Evolutionary conservation across 2,113 vertebrate genomes (phyloP), one percentile per base, ranked within the genome.

Genomic region (Upupa epops): DNA sequence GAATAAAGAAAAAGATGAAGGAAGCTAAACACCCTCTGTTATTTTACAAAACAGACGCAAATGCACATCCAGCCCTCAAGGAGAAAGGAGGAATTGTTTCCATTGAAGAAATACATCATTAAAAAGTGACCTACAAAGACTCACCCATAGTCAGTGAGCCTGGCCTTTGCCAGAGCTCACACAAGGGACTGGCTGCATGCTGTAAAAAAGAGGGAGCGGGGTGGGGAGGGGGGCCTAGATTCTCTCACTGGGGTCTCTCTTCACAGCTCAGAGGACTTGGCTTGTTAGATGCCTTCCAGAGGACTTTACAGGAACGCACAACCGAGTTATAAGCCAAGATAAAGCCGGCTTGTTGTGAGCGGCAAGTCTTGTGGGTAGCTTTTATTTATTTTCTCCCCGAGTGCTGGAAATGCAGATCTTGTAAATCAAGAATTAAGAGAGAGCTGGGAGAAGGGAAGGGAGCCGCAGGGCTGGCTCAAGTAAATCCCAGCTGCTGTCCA

Each of bases 101-200:
- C 75, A 77, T 80, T 83, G 78, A 93, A 94, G 80, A 88, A 88
- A 91, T 88, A 91, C 73, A 89, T 73, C 88, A 96, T 93, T 95
- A 91, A 93, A 96, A 95, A 96, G 89, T 92, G 92, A 95, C 92
- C 97, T 92, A 92, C 89, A 95, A 93, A 96, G 86, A 83, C 89
- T 92, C 70, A 88, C 71, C 90, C 86, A 76, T 59, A 79, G 75
- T 63, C 86, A 86, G 79, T 17, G 83, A 76, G 86, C 87, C 91
- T 88, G 77, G 95, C 84, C 94, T 86, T 88, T 94, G 89, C 82
- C 92, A 94, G 94, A 89, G 75, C 92, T 93, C 83, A 94, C 84
- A 92, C 79, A 96, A 95, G 95, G 91, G 80, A 93, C 81, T 90
- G 90, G 83, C 92, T 92, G 84, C 90, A 13, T 85, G 80, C 71